Evolutionary conservation across 2,797 vertebrate genomes (phyloP), one percentile per base, ranked within the genome.

Genomic region (Cyprinodon diabolis): DNA sequence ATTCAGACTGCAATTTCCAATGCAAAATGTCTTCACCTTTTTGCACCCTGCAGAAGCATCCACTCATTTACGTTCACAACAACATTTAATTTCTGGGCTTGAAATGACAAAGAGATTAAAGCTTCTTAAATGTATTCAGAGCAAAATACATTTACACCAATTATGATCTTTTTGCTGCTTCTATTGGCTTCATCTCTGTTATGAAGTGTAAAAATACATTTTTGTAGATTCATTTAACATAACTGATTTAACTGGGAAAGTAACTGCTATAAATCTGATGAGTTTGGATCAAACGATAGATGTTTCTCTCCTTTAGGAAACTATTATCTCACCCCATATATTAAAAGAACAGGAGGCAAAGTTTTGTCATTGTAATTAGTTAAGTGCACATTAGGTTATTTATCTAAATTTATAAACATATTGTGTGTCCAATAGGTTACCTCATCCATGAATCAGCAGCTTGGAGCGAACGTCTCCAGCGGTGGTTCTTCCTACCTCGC

Each of bases 401-500:
- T 17, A 43, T 5, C 8, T 62, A 62, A 62, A 54, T 54, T 21
- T 1, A 0, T 54, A n/a, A 19, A 63, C 19, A 13, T n/a, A 19
- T 21, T 75, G 8, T 3, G 23, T 0, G 37, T 4, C 55, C 65
- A 47, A 3, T 70, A 98, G 97, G 97, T 78, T 99, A 99, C 92
- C 95, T 99, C 65, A 97, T 99, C 85, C 98, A 99, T 0, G 98
- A 99, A 85, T 97, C 97, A 0, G 97, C 95, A 0, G 96, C 92
- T 3, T 99, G 98, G 98, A 99, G 97, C 0, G 96, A 98, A 83
- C 94, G 84, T 0, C 93, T 96, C 52, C 96, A 96, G 86, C 95
- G 93, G 78, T 99, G 97, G 98, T 97, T 98, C 93, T 99, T 98
- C 90, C 94, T 99, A 75, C 98, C 97, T 0, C 97, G 98, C 68